These are phyloP conservation scores for Coelopa pilipes DNA, from an alignment of 2,888 invertebrate species.

Conservation along the genomic window DNA sequence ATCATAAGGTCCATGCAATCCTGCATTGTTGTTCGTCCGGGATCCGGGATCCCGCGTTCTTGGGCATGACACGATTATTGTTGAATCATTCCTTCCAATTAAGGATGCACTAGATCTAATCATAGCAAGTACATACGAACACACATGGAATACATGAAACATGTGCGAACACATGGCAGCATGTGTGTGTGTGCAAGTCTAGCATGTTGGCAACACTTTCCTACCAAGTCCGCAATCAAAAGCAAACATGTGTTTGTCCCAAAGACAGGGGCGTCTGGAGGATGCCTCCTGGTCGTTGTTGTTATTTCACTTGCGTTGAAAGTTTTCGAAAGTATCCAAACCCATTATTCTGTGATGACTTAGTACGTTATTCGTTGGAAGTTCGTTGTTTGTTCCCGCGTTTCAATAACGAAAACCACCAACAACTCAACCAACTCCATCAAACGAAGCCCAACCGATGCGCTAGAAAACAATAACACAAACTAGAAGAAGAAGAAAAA, in stretches of 20 bases:
- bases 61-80: neutral
- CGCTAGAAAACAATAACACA: too few relatives aligned
- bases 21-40: too few relatives aligned
- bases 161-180: slow-evolving; percentile 25
- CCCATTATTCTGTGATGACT: too few relatives aligned
- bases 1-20: slow-evolving; percentile 14
- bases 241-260: neutral
- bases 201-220: neutral
- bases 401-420: slow-evolving; percentile 7
- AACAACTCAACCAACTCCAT: slow-evolving; percentile 10
- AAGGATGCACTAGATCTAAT: slow-evolving; percentile 41
- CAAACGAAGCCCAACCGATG: too few relatives aligned
- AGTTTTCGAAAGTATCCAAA: too few relatives aligned
- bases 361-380: too few relatives aligned
- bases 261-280: too few relatives aligned
- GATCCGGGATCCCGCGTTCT: too few relatives aligned
- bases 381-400: too few relatives aligned
- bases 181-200: slow-evolving; percentile 7
- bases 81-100: slow-evolving; percentile 48
- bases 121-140: slow-evolving; percentile 12
- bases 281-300: too few relatives aligned
- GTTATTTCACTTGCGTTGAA: too few relatives aligned
- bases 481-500: slow-evolving; percentile 19
- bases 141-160: slow-evolving; percentile 20
- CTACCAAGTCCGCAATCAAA: neutral